These are phyloP conservation scores for Proterorhinus semilunaris DNA, from an alignment of 2,113 vertebrate genomes.

Conservation along the genomic window DNA sequence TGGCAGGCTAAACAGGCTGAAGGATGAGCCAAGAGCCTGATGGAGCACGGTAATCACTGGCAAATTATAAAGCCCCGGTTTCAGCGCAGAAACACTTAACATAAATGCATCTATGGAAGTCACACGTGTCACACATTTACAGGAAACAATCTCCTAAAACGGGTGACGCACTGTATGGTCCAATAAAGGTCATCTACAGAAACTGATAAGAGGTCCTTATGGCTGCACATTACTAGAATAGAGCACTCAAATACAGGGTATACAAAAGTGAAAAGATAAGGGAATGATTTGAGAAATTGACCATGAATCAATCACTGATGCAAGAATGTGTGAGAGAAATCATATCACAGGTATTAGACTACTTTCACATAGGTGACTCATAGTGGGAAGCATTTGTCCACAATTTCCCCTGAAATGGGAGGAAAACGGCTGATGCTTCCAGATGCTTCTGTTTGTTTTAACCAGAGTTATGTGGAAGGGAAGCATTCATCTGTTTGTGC, in stretches of 20 bases:
- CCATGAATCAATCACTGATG: too few species aligned
- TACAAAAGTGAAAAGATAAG: not conserved
- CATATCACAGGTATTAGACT: too few species aligned
- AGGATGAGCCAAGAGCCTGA: constrained; percentile 59
- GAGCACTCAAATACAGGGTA: not conserved
- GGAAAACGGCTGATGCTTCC: too few species aligned
- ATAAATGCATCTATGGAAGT: constrained; percentile 34
- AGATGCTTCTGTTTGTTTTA: too few species aligned
- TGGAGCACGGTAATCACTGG: constrained; percentile 59
- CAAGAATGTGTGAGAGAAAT: too few species aligned
- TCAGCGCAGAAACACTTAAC: constrained; percentile 43
- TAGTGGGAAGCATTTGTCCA: too few species aligned
- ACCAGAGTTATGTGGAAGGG: too few species aligned
- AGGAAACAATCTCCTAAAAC: not conserved
- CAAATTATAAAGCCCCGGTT: constrained; percentile 57
- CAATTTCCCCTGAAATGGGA: too few species aligned
- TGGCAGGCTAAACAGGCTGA: constrained; percentile 59
- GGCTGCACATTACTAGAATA: not conserved
- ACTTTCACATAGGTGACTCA: too few species aligned
- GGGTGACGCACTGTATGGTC: not conserved
- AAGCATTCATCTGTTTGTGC: too few species aligned
- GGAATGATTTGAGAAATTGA: too few species aligned
- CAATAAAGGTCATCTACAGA: not conserved
- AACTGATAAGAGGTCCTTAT: not conserved
- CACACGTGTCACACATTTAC: constrained; percentile 9